Evolutionary conservation across 2,797 vertebrate genomes (phyloP), one percentile per base, ranked within the genome.

Genomic region (Acanthurus leucopareius): DNA sequence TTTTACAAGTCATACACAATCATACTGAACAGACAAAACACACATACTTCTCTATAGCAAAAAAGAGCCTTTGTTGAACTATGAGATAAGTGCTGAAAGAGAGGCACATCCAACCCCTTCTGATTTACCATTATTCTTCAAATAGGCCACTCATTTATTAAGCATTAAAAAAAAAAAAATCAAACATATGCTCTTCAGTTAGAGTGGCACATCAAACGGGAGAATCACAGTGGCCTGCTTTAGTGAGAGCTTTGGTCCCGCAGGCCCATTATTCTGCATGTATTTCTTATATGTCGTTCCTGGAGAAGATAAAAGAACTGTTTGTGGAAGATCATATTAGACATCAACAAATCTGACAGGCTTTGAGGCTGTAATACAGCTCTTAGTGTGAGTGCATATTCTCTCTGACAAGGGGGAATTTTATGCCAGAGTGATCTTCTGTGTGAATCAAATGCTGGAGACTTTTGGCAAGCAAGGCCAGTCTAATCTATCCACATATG

Each of bases 141-240:
- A 91, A 94, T 77, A 86, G 83, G 85, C 89, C 60, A 77, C 83
- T 87, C 85, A 68, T 91, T 94, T 91, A 93, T 93, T 91, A 91
- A 75, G 28, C 28, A 4, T 32, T 57, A 79, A 76, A 83, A 80
- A 74, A 83, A 88, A 88, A 88, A 83, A 79, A 90, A 88, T 94
- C 87, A 94, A 93, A 93, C 79, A 60, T 79, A 74, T 28, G 79
- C 77, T 78, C 75, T 90, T 72, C 72, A 82, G 80, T 80, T 80
- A 48, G 87, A 91, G 83, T 68, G 83, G 81, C 83, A 89, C 82
- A 89, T 92, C 89, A 92, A 90, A 84, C 79, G 0, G 73, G 42
- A 74, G 77, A 78, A 60, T 79, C 53, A 66, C 28, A 69, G 79
- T 48, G 80, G 81, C 53, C 42, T 61, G 53, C 59, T 77, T 67